A percentile compares a stretch with the other conserved stretches of the same genome.
Conservation (phyloP, 2,888 invertebrate species). For the Branchipolynoe longqiensis region DNA sequence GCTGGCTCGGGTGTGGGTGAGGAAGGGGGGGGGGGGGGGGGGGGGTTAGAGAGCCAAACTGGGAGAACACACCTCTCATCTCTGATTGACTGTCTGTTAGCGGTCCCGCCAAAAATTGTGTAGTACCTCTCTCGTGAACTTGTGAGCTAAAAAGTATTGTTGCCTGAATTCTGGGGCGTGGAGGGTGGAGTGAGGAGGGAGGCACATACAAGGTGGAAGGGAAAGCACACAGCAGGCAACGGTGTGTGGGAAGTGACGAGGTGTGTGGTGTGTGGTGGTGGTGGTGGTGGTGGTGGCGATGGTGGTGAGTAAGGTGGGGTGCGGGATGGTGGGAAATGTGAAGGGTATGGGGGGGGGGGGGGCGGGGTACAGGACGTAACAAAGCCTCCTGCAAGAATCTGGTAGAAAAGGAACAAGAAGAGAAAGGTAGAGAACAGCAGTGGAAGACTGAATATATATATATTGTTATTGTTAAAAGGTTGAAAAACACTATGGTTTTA, state of each 20-base stretch:
- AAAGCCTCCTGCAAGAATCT: too few relatives aligned
- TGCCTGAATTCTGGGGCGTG: slow-evolving; percentile 8
- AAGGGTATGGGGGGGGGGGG: too few relatives aligned
- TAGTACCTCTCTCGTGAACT: slow-evolving; percentile 17
- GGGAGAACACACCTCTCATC: slow-evolving; percentile 3
- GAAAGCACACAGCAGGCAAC: slow-evolving; percentile 16
- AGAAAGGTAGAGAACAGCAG: too few relatives aligned
- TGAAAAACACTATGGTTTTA: slow-evolving; percentile 4
- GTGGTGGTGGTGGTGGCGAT: neutral
- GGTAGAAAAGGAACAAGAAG: too few relatives aligned
- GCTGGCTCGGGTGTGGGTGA: neutral
- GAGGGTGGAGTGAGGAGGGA: too few relatives aligned
- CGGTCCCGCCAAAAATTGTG: slow-evolving; percentile 13
- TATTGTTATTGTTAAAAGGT: slow-evolving; percentile 19
- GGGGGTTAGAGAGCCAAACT: too few relatives aligned
- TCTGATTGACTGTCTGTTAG: slow-evolving; percentile 25
- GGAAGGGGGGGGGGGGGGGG: too few relatives aligned
- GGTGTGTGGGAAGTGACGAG: neutral
- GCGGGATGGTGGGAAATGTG: too few relatives aligned
- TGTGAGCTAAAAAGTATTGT: slow-evolving; percentile 26
- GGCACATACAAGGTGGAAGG: neutral
- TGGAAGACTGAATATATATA: slow-evolving; percentile 7
- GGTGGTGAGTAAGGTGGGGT: neutral
- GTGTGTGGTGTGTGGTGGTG: slow-evolving; percentile 9
- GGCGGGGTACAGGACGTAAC: too few relatives aligned